Percentiles rank a stretch among this genome's conserved stretches.
Conservation (phyloP, 2,113 vertebrate species). For the Periophthalmodon schlosseri region DNA sequence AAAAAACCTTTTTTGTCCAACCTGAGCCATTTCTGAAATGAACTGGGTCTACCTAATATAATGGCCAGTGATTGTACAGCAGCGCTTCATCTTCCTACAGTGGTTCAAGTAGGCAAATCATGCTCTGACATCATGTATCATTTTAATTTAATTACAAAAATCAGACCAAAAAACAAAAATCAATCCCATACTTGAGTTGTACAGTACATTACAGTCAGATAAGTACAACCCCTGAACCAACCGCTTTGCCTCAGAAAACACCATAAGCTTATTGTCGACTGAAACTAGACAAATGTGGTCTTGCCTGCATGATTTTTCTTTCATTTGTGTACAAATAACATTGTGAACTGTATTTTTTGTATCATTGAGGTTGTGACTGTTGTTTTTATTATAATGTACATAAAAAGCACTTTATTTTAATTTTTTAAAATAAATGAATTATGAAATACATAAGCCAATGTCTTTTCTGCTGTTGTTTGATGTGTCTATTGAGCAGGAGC, state of each 20-base stretch:
- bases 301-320: slow-evolving; percentile 73
- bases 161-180: slow-evolving; percentile 15
- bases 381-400: slow-evolving; percentile 81
- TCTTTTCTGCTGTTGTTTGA: neutral
- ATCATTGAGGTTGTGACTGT: slow-evolving; percentile 76
- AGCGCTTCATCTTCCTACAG: slow-evolving; percentile 39
- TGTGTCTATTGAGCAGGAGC: neutral
- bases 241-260: slow-evolving; percentile 42
- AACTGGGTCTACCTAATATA: neutral
- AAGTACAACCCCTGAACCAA: slow-evolving; percentile 45
- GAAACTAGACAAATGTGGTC: slow-evolving; percentile 74
- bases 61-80: slow-evolving; percentile 29
- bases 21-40: neutral
- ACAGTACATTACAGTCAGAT: slow-evolving; percentile 43
- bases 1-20: neutral
- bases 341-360: slow-evolving; percentile 79
- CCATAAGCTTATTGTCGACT: slow-evolving; percentile 59
- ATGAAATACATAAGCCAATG: slow-evolving; percentile 72
- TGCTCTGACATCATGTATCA: slow-evolving; percentile 8
- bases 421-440: slow-evolving; percentile 77
- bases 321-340: slow-evolving; percentile 73
- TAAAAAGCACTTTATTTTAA: slow-evolving; percentile 83
- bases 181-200: slow-evolving; percentile 41
- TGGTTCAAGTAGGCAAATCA: slow-evolving; percentile 38
- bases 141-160: slow-evolving; percentile 22